Evolutionary conservation across 2,113 vertebrate species (phyloP).

Genomic region (Calypte anna): DNA sequence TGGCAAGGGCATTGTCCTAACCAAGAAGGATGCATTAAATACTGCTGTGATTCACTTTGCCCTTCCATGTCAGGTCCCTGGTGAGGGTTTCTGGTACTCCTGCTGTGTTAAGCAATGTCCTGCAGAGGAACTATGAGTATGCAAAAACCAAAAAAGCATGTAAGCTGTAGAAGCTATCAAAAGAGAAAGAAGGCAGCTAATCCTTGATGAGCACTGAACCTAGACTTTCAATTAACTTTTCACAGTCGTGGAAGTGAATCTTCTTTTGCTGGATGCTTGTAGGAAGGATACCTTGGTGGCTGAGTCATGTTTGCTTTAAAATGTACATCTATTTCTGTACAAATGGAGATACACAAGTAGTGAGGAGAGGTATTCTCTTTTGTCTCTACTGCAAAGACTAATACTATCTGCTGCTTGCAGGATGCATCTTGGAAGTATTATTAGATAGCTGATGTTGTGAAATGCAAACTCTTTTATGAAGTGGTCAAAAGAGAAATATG

Average conservation of each 20-base stretch:
- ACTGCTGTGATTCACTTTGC: not conserved
- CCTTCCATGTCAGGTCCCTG: not conserved
- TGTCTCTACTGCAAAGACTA: not conserved
- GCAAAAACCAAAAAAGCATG: not conserved
- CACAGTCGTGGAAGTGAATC: not conserved
- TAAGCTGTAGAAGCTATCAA: not conserved
- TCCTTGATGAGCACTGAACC: not conserved
- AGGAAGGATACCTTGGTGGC: not conserved
- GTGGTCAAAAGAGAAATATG: conserved; percentile 34
- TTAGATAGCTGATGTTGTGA: not conserved
- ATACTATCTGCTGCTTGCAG: not conserved
- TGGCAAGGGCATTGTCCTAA: not conserved
- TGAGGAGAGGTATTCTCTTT: not conserved
- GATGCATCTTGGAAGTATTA: not conserved
- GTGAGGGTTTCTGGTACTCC: not conserved
- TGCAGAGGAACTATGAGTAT: not conserved
- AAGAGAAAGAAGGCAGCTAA: not conserved
- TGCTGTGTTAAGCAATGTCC: not conserved
- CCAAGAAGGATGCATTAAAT: not conserved
- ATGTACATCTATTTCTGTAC: not conserved
- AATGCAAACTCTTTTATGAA: conserved; percentile 11
- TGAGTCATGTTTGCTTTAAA: not conserved
- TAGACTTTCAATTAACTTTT: not conserved
- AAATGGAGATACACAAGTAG: not conserved
- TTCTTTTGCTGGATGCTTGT: not conserved